phyloP scores from a whole-genome alignment of 2,888 invertebrate genomes.

The Ptilodon capucinus region DNA sequence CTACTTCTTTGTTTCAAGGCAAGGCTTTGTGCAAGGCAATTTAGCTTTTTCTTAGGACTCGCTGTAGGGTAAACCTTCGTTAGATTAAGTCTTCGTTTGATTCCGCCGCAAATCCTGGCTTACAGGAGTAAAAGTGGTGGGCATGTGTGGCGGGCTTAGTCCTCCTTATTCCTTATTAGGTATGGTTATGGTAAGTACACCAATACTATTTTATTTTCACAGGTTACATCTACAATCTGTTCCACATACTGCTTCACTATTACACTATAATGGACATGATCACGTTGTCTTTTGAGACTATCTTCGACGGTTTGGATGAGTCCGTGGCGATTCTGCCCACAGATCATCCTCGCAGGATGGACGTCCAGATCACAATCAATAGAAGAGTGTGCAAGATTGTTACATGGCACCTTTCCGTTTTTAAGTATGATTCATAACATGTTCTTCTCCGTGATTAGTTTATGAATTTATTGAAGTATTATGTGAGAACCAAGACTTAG shows the following conservation, averaged over 20 bases:
- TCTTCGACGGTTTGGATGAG: constrained; percentile 59
- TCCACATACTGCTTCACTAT: constrained; percentile 59
- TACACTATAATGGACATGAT: constrained; percentile 55
- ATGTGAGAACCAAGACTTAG: too few relatives aligned
- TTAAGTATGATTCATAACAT: constrained; percentile 33
- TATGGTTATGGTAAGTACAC: constrained; percentile 49
- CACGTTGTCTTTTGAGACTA: constrained; percentile 46
- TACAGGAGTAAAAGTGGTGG: too few relatives aligned
- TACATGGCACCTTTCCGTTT: constrained; percentile 55
- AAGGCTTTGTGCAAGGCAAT: too few relatives aligned
- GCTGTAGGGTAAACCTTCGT: too few relatives aligned
- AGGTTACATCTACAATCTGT: constrained; percentile 59
- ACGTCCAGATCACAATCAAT: constrained; percentile 44
- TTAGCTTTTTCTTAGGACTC: too few relatives aligned
- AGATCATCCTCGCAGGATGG: constrained; percentile 33
- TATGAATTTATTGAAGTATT: too few relatives aligned
- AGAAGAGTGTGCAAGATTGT: constrained; percentile 50
- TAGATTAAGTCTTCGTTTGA: too few relatives aligned
- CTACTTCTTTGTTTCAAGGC: too few relatives aligned
- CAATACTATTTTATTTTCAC: constrained; percentile 22
- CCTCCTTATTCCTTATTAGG: too few relatives aligned
- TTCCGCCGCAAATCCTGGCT: too few relatives aligned
- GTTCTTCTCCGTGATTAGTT: too few relatives aligned
- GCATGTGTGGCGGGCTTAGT: too few relatives aligned
- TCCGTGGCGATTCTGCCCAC: constrained; percentile 33